These are phyloP conservation scores for Drosophila murphyi DNA, from an alignment of 1,140 invertebrate species.

Conservation along the genomic window DNA sequence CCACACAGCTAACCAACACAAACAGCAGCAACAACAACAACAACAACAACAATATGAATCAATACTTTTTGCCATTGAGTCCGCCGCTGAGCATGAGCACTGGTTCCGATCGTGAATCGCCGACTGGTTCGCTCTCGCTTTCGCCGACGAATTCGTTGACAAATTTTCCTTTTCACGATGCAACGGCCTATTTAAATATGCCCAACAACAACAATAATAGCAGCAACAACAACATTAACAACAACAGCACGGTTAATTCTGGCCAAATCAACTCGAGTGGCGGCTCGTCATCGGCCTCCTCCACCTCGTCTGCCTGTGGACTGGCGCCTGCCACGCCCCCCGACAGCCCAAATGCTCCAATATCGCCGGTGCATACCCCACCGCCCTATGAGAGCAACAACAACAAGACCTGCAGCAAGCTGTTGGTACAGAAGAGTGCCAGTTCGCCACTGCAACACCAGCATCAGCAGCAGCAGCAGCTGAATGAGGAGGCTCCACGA, in stretches of 20 bases:
- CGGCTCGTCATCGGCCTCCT: conserved; percentile 52
- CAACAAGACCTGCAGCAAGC: conserved; percentile 71
- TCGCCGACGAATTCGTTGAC: conserved; percentile 90
- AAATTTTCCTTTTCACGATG: conserved; percentile 88
- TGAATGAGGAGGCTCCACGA: conserved; percentile 79
- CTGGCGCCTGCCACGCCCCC: conserved; percentile 67
- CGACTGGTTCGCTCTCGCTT: conserved; percentile 80
- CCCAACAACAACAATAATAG: conserved; percentile 24
- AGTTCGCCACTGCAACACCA: conserved; percentile 52
- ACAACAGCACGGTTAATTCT: background rate
- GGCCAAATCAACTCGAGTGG: conserved; percentile 16
- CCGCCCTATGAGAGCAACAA: conserved; percentile 68
- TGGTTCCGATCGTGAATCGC: conserved; percentile 83
- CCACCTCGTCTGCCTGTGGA: conserved; percentile 60
- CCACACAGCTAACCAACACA: conserved; percentile 29
- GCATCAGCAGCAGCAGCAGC: conserved; percentile 78
- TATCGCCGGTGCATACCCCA: conserved; percentile 78
- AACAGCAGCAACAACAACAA: conserved; percentile 35
- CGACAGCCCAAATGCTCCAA: conserved; percentile 77
- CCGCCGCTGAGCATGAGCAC: conserved; percentile 84
- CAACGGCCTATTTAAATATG: conserved; percentile 56
- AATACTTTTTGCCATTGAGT: conserved; percentile 79
- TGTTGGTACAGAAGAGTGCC: conserved; percentile 70
- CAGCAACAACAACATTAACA: conserved; percentile 1
- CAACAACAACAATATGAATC: conserved; percentile 55